Evolutionary conservation across 2,888 invertebrate genomes (phyloP).

Genomic region (Tetranychus truncatus): DNA sequence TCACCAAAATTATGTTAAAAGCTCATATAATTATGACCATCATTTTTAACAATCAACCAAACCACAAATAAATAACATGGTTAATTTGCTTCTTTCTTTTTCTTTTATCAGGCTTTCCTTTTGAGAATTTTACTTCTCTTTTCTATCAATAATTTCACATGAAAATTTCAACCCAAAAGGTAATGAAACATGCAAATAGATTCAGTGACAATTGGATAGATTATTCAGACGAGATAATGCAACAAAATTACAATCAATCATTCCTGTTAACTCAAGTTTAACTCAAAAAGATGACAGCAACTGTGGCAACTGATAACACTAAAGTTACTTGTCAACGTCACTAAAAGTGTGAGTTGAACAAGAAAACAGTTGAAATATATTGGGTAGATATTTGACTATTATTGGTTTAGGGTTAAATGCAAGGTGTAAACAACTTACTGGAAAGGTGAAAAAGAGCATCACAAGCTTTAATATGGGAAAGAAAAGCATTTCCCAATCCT

Average conservation of each 20-base stretch:
- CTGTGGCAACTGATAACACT: too few species aligned
- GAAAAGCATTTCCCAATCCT: constrained; percentile 92
- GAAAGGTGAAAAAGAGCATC: constrained; percentile 94
- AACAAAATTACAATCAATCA: too few species aligned
- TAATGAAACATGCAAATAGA: too few species aligned
- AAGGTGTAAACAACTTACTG: constrained; percentile 46
- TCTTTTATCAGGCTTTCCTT: neutral
- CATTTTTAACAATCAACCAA: neutral
- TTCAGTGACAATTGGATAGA: too few species aligned
- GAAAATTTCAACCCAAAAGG: too few species aligned
- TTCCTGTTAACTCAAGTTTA: too few species aligned
- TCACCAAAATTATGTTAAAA: neutral
- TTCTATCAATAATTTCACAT: too few species aligned
- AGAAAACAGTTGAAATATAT: neutral
- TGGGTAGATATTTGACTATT: neutral
- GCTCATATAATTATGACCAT: neutral
- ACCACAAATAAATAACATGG: neutral
- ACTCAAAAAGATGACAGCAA: too few species aligned
- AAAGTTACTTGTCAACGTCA: too few species aligned
- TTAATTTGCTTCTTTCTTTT: neutral
- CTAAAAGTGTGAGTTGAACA: too few species aligned
- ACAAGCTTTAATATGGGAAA: constrained; percentile 94
- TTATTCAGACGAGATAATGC: too few species aligned
- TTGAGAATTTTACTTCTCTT: neutral
- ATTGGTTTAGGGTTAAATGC: neutral